phyloP scores from a whole-genome alignment of 2,797 vertebrate species.

The Dendrocincla tyrannina region DNA sequence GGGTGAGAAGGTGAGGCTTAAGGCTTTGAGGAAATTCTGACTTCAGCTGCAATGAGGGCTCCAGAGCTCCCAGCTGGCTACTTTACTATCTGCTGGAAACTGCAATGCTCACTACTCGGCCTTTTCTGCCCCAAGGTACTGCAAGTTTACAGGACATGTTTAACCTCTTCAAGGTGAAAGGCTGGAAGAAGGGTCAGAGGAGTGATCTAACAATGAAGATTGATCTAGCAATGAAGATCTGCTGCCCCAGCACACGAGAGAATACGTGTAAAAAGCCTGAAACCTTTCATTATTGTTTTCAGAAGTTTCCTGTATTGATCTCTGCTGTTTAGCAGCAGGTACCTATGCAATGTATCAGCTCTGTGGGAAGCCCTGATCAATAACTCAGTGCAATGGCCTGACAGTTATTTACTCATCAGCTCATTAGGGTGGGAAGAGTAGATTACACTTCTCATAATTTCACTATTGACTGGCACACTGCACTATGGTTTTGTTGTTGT shows the following conservation, averaged over 20 bases:
- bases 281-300: neutral
- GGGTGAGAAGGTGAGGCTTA: neutral
- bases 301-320: conserved; percentile 14
- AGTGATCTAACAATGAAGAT: neutral
- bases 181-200: neutral
- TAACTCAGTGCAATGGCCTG: conserved; percentile 8
- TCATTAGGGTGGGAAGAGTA: conserved; percentile 53
- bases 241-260: neutral
- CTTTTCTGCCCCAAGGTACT: neutral
- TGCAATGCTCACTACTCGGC: neutral
- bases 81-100: neutral
- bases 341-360: neutral
- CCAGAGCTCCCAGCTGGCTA: neutral
- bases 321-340: neutral
- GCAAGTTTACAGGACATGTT: accelerated
- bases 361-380: conserved; percentile 7
- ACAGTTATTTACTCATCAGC: conserved; percentile 56
- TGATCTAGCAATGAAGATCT: neutral
- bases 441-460: conserved; percentile 47
- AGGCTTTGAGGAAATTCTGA: neutral
- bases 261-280: neutral
- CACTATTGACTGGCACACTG: neutral
- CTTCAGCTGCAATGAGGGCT: neutral
- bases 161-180: neutral
- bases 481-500: neutral